Evolutionary conservation across 2,113 vertebrate genomes (phyloP), one percentile per base, ranked within the genome.

Genomic region (Machaerirhynchus nigripectus): DNA sequence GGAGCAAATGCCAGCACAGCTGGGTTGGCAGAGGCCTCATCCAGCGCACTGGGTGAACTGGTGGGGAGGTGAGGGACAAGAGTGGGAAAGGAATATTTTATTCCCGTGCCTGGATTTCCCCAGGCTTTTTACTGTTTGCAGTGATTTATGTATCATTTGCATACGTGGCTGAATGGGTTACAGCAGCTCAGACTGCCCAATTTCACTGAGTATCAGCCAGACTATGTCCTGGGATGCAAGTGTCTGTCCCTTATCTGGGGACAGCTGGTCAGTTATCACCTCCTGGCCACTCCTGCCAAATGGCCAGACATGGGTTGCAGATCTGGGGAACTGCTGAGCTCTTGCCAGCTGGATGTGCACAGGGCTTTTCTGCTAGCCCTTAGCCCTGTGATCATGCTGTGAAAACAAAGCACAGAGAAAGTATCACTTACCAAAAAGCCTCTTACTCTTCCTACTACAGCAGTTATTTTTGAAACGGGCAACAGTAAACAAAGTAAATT

Each of bases 121-220:
- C 28, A 55, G 70, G 26, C 2, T 1, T 50, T 17, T 74, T 80
- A 85, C 22, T 63, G 46, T 83, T 87, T 69, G 53, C 27, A 40
- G 46, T 86, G 91, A 69, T 93, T 95, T 90, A 80, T 80, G 59
- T 74, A 47, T 70, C 46, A 59, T 79, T 94, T 96, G 55, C 75
- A 60, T 84, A 79, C 4, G 2, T 27, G 23, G 35, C 47, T 88
- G 60, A 70, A 81, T 42, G 70, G 33, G 28, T 76, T 79, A 57
- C 40, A 71, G 53, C 53, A 53, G 37, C 31, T 83, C 57, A 63
- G 82, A 40, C 35, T 10, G 5, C 31, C 33, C 16, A 13, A 2
- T 90, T 89, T 91, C 75, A 50, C 33, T 2, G 5, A 46, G 33
- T 28, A 20, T 52, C 91, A 76, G 49, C 13, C 50, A 75, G 57